phyloP scores from a whole-genome alignment of 1,140 invertebrate species.

The Diorhabda sublineata region DNA sequence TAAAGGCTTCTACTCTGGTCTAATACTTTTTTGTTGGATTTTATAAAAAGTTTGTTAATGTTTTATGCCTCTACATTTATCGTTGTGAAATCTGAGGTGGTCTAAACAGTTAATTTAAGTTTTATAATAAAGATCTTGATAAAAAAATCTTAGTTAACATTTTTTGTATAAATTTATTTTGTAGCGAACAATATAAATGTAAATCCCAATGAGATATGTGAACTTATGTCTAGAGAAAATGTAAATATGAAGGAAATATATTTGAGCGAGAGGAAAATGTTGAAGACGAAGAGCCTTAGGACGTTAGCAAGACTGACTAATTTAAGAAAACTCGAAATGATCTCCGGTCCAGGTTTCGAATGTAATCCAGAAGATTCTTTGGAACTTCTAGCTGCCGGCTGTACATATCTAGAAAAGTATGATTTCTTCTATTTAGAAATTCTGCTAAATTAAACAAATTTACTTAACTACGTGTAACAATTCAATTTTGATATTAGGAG shows the following conservation, averaged over 20 bases:
- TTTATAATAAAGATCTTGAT: too few relatives aligned
- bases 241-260: conserved; percentile 25
- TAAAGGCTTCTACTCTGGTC: too few relatives aligned
- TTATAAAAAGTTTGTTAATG: background rate
- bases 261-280: conserved; percentile 30
- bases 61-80: too few relatives aligned
- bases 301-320: conserved; percentile 29
- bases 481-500: too few relatives aligned
- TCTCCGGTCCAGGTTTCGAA: conserved; percentile 26
- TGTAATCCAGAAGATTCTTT: conserved; percentile 35
- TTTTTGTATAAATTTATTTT: background rate
- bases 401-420: conserved; percentile 31
- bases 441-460: too few relatives aligned
- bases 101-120: too few relatives aligned
- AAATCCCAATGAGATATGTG: conserved; percentile 32
- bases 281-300: conserved; percentile 31
- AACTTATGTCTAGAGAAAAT: conserved; percentile 30
- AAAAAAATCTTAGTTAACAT: too few relatives aligned
- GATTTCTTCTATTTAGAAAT: too few relatives aligned
- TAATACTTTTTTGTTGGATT: too few relatives aligned
- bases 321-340: conserved; percentile 28
- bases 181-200: conserved; percentile 32
- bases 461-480: too few relatives aligned
- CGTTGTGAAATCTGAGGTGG: too few relatives aligned
- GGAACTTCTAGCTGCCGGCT: conserved; percentile 34